Evolutionary conservation across 1,140 invertebrate genomes (phyloP).

Genomic region (Linepithema humile): DNA sequence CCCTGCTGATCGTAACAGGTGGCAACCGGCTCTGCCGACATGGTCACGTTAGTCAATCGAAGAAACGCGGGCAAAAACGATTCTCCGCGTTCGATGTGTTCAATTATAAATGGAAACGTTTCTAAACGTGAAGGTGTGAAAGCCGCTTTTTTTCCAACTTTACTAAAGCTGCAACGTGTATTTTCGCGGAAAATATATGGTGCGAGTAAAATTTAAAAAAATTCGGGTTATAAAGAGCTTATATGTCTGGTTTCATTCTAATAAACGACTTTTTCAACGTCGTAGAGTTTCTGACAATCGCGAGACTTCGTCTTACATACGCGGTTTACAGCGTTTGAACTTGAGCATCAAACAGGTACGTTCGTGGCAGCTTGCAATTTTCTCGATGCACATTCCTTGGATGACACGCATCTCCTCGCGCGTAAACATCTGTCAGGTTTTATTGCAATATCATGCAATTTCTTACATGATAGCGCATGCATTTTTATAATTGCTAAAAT

Average conservation of each 20-base stretch:
- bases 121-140: background rate
- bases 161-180: no score
- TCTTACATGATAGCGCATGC: background rate
- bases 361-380: background rate
- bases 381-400: background rate
- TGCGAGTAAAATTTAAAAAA: background rate
- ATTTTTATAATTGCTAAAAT: background rate
- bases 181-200: background rate
- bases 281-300: background rate
- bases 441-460: background rate
- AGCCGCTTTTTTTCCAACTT: background rate
- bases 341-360: no score
- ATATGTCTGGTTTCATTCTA: background rate
- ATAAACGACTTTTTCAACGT: background rate
- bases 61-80: constrained; percentile 2
- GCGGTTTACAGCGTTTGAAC: background rate
- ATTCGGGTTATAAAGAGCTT: background rate
- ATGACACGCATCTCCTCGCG: background rate
- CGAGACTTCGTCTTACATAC: background rate
- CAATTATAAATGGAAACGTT: constrained; percentile 28
- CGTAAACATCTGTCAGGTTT: constrained; percentile 20
- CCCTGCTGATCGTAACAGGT: background rate
- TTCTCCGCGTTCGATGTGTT: constrained; percentile 8
- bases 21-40: background rate
- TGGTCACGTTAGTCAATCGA: background rate